Evolutionary conservation across 1,140 invertebrate genomes (phyloP).

Genomic region (Neodiprion lecontei): DNA sequence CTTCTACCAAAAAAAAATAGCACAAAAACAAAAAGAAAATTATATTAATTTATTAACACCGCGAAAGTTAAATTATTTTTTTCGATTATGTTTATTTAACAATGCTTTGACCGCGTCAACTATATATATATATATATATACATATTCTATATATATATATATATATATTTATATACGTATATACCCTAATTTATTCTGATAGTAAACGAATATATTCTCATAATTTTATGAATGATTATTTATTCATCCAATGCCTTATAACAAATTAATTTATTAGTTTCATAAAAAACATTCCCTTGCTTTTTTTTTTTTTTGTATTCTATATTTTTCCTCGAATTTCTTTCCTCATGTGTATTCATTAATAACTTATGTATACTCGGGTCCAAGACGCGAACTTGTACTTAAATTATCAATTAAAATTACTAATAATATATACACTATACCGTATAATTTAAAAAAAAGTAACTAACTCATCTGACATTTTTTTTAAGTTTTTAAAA

Average conservation of each 20-base stretch:
- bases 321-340: not conserved
- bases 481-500: not conserved
- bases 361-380: slow-evolving; percentile 4
- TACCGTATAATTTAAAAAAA: not conserved
- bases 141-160: no score
- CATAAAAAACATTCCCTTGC: not conserved
- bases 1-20: not conserved
- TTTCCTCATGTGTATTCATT: not conserved
- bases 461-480: not conserved
- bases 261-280: not conserved
- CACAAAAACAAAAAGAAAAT: not conserved
- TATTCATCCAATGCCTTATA: not conserved
- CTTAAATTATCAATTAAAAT: not conserved
- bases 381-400: slow-evolving; percentile 36
- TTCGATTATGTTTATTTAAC: not conserved
- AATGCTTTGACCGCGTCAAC: not conserved
- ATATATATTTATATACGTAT: no score
- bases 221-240: not conserved
- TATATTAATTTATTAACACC: slow-evolving; percentile 1
- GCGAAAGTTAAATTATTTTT: not conserved
- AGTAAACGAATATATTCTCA: not conserved
- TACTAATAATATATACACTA: not conserved
- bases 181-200: not conserved
- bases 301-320: not conserved
- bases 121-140: not conserved